Evolutionary conservation across 1,140 invertebrate species (phyloP).

Genomic region (Psix sp.): DNA sequence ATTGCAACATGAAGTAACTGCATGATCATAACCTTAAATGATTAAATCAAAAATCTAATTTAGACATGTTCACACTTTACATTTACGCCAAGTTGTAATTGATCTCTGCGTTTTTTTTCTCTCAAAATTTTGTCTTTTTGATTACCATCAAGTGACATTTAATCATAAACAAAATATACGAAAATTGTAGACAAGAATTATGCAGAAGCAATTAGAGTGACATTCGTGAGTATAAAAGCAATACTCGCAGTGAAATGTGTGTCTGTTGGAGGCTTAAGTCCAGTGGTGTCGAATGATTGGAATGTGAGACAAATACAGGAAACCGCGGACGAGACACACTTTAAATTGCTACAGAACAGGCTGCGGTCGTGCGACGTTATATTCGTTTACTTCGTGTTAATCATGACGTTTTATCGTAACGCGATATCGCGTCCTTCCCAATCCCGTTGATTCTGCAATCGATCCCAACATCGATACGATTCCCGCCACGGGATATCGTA

Average conservation of each 20-base stretch:
- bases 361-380: constrained; percentile 74
- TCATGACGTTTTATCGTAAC: constrained; percentile 77
- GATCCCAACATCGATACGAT: constrained; percentile 71
- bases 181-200: too few relatives aligned
- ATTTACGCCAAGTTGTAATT: too few relatives aligned
- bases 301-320: constrained; percentile 63
- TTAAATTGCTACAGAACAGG: constrained; percentile 73
- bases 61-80: too few relatives aligned
- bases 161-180: too few relatives aligned
- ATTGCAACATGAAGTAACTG: too few relatives aligned
- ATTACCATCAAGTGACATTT: too few relatives aligned
- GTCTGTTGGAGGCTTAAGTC: constrained; percentile 37
- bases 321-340: constrained; percentile 61
- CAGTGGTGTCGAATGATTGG: constrained; percentile 52
- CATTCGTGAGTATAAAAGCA: constrained; percentile 24
- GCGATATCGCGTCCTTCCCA: constrained; percentile 68
- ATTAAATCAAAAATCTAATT: too few relatives aligned
- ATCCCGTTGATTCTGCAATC: constrained; percentile 69
- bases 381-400: constrained; percentile 78
- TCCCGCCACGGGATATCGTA: constrained; percentile 54
- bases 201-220: constrained; percentile 5
- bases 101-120: too few relatives aligned
- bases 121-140: neutral
- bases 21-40: too few relatives aligned
- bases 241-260: constrained; percentile 38